Percentiles rank a stretch among this genome's conserved stretches.
Conservation (phyloP, 2,797 vertebrate genomes). For the Parauchenoglanis ngamensis region DNA sequence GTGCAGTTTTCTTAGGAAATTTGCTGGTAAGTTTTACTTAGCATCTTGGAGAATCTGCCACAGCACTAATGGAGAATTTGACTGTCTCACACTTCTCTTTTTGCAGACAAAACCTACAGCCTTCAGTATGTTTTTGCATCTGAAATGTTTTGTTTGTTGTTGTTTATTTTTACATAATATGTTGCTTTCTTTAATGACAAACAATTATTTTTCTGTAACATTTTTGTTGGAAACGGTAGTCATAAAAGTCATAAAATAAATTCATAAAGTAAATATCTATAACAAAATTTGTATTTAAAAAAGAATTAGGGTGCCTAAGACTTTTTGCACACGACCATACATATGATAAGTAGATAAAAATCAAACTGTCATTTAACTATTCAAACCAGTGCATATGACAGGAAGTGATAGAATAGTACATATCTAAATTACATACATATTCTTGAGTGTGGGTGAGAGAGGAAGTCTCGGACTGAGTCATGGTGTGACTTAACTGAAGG, state of each 20-base stretch:
- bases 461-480: conserved; percentile 57
- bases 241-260: background rate
- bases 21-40: background rate
- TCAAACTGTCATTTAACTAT: conserved; percentile 46
- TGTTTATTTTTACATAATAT: background rate
- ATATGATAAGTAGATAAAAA: conserved; percentile 24
- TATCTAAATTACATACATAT: conserved; percentile 57
- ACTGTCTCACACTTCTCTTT: background rate
- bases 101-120: background rate
- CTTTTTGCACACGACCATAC: background rate
- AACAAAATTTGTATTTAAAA: background rate
- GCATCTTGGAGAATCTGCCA: background rate
- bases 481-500: conserved; percentile 48
- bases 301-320: background rate
- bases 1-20: background rate
- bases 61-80: background rate
- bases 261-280: background rate
- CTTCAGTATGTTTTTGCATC: background rate
- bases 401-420: conserved; percentile 56
- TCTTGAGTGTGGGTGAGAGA: conserved; percentile 54
- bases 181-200: background rate
- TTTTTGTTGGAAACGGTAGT: background rate
- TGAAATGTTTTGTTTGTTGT: background rate
- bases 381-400: conserved; percentile 51
- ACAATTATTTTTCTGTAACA: background rate